Evolutionary conservation across 1,140 invertebrate species (phyloP).

Genomic region (Steinernema khuongi): DNA sequence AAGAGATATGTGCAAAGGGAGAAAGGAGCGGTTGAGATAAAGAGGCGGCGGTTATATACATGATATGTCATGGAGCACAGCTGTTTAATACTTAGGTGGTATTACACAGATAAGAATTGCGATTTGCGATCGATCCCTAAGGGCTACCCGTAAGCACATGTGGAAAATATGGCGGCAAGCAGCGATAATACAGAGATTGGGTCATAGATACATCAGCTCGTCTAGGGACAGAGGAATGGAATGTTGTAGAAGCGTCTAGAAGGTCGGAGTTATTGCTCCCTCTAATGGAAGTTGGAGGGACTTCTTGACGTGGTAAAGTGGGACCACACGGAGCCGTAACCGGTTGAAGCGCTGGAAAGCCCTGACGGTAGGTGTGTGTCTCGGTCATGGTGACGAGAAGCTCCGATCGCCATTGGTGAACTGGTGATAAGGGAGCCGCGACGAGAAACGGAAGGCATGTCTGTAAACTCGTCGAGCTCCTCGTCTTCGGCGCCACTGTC

Average conservation of each 20-base stretch:
- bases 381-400: not conserved
- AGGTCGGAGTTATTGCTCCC: not conserved
- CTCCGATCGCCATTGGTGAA: not conserved
- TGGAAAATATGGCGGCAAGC: not conserved
- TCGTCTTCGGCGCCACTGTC: not conserved
- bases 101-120: not conserved
- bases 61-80: conserved; percentile 1
- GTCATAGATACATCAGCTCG: conserved; percentile 13
- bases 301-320: conserved; percentile 9
- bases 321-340: conserved; percentile 34
- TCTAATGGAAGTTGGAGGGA: not conserved
- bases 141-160: conserved; percentile 1
- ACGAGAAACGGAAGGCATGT: not conserved
- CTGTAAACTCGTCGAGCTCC: conserved; percentile 3
- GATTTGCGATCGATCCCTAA: conserved; percentile 8
- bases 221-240: not conserved
- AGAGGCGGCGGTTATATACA: not conserved
- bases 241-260: not conserved
- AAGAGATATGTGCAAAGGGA: not conserved
- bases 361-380: not conserved
- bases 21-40: not conserved
- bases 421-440: not conserved
- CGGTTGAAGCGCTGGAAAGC: conserved; percentile 12
- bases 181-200: not conserved
- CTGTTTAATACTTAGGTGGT: conserved; percentile 7